These are phyloP conservation scores for Protaetia brevitarsis DNA, from an alignment of 1,140 invertebrate species.

Conservation along the genomic window DNA sequence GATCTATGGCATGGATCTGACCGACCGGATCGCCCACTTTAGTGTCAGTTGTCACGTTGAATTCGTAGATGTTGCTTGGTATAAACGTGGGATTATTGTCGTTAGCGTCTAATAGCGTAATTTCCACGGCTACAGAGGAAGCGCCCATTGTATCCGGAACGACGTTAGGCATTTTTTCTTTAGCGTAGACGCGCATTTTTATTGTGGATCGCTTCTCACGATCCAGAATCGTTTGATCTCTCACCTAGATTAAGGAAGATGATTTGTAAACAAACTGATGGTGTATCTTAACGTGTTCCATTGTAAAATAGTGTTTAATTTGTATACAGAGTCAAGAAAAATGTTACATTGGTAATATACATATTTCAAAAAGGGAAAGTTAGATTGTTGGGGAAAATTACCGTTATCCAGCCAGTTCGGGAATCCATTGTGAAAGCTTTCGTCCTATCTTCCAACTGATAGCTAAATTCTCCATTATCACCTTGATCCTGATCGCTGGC, in stretches of 20 bases:
- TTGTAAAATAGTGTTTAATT: background rate
- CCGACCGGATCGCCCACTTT: conserved; percentile 68
- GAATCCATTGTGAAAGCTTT: conserved; percentile 79
- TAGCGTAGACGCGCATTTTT: conserved; percentile 69
- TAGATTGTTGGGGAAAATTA: conserved; percentile 47
- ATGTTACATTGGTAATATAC: no score
- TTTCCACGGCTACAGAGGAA: conserved; percentile 72
- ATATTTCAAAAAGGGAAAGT: background rate
- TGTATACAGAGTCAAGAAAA: no score
- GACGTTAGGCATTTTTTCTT: conserved; percentile 68
- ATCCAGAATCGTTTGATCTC: conserved; percentile 68
- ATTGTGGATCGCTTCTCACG: conserved; percentile 69
- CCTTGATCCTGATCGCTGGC: conserved; percentile 77
- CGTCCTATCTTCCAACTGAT: conserved; percentile 69
- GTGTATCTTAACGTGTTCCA: background rate
- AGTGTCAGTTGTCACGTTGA: conserved; percentile 66
- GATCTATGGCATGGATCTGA: conserved; percentile 74
- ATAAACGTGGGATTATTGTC: conserved; percentile 84
- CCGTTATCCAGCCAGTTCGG: conserved; percentile 79
- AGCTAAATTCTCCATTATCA: conserved; percentile 79
- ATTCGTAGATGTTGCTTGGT: conserved; percentile 77
- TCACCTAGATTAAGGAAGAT: conserved; percentile 35
- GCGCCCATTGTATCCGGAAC: conserved; percentile 52
- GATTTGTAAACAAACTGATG: conserved; percentile 10
- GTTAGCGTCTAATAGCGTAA: conserved; percentile 76